Base-by-base conservation (phyloP, 2,888 invertebrate genomes). In the Thumatha senex region DNA sequence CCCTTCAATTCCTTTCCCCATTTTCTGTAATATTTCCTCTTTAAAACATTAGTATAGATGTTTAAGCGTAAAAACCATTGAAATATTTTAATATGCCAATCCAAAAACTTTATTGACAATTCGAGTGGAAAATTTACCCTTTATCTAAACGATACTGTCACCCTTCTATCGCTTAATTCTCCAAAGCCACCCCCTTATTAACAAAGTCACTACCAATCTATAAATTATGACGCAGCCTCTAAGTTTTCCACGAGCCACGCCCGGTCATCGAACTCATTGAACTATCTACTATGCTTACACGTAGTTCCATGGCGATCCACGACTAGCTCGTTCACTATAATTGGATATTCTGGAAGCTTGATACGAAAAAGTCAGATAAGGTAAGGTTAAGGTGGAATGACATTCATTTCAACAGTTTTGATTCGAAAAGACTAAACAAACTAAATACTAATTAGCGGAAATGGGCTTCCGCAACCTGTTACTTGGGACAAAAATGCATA, bases 251-350 rank as follows among this genome's bases (percentile, higher is more conserved):
- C 40, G 29, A 39, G 40, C 35, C 53, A 18, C 47, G 8, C n/a
- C 53, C 58, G 64, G 62, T 69, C 70, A 52, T 46, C 61, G 48
- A 50, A 34, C 64, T 40, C 49, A n/a, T 29, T 41, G 52, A 68
- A 61, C 61, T 54, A 56, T 46, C 49, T 45, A 39, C 36, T 29
- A 40, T 52, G 43, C 29, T 47, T 40, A 29, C 31, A 15, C 33
- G 39, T 43, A 46, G 42, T 43, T 51, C 15, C 18, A 43, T 35
- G 44, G 44, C 40, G 14, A 40, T 38, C 44, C 48, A 36, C 38
- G 44, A 40, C n/a, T 35, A 34, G n/a, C 13, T 10, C 33, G 14
- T 44, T 24, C 8, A 40, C 13, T 47, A 34, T 47, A 46, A 47
- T 51, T 47, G 43, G 46, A 51, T 41, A 40, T 38, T 46, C 36